phyloP scores from a whole-genome alignment of 2,888 invertebrate species.

The Eupithecia tripunctaria region DNA sequence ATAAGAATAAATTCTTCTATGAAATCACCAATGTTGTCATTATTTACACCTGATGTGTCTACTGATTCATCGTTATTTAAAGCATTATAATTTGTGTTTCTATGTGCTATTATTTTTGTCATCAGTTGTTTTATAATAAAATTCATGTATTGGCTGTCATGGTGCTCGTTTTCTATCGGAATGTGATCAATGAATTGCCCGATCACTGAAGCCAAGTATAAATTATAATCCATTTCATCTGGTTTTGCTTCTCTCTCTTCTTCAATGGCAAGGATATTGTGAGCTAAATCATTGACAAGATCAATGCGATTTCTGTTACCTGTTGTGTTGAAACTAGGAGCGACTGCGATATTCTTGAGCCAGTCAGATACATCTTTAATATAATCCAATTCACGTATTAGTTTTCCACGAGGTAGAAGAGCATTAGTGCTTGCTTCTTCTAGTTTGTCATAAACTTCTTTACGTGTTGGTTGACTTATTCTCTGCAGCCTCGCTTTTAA shows the following conservation, averaged over 20 bases:
- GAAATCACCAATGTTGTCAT: conserved; percentile 58
- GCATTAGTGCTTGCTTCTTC: conserved; percentile 42
- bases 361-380: conserved; percentile 66
- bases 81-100: conserved; percentile 23
- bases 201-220: conserved; percentile 51
- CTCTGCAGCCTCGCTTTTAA: conserved; percentile 59
- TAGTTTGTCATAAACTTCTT: conserved; percentile 54
- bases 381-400: conserved; percentile 60
- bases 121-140: conserved; percentile 53
- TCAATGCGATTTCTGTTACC: conserved; percentile 56
- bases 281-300: conserved; percentile 60
- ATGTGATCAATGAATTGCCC: conserved; percentile 46
- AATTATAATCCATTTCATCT: conserved; percentile 53
- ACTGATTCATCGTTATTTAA: conserved; percentile 23
- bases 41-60: conserved; percentile 40
- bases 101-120: conserved; percentile 44
- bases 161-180: conserved; percentile 50
- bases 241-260: conserved; percentile 52
- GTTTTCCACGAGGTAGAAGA: conserved; percentile 46
- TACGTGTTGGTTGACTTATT: conserved; percentile 50
- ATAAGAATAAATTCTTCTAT: conserved; percentile 59
- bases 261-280: conserved; percentile 59
- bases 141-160: conserved; percentile 36
- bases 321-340: conserved; percentile 51
- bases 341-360: conserved; percentile 62